These are phyloP conservation scores for Drosophila recens DNA, from an alignment of 2,888 invertebrate species.

Conservation along the genomic window DNA sequence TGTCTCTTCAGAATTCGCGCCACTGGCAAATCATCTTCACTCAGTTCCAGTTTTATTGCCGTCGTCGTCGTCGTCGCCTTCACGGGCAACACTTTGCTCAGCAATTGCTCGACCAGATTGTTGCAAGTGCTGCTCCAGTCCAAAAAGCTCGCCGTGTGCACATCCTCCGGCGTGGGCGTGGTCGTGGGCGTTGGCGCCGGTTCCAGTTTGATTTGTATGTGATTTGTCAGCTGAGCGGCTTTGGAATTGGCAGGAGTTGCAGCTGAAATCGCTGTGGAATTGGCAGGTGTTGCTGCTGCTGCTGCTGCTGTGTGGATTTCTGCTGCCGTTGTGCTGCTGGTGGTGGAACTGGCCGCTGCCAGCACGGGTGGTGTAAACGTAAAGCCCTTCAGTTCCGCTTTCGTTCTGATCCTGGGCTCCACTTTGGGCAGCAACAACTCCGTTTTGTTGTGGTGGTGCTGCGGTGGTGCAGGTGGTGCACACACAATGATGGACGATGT, in stretches of 20 bases:
- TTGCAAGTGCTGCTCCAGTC: constrained; percentile 91
- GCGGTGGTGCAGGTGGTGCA: constrained; percentile 10
- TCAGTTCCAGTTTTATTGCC: constrained; percentile 56
- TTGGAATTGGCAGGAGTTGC: not conserved
- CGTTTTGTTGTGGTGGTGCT: not conserved
- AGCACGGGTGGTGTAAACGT: constrained; percentile 74
- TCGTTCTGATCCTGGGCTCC: constrained; percentile 90
- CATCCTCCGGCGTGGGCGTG: not conserved
- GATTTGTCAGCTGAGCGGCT: constrained; percentile 44
- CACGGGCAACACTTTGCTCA: constrained; percentile 82
- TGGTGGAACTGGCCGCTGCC: constrained; percentile 46
- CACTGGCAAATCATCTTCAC: constrained; percentile 70
- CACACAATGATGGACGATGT: constrained; percentile 21
- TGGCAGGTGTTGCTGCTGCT: not conserved
- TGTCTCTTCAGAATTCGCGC: constrained; percentile 63
- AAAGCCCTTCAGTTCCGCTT: constrained; percentile 92
- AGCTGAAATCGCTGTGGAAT: not conserved
- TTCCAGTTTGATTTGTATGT: constrained; percentile 70
- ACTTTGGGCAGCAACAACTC: constrained; percentile 47
- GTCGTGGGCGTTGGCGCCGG: constrained; percentile 43
- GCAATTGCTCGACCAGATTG: constrained; percentile 91
- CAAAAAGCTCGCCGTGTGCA: constrained; percentile 42
- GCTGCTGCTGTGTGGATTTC: not conserved
- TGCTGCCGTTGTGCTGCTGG: constrained; percentile 2
- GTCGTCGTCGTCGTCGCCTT: not conserved